phyloP scores from a whole-genome alignment of 2,113 vertebrate species.

The Hymenochirus boettgeri region DNA sequence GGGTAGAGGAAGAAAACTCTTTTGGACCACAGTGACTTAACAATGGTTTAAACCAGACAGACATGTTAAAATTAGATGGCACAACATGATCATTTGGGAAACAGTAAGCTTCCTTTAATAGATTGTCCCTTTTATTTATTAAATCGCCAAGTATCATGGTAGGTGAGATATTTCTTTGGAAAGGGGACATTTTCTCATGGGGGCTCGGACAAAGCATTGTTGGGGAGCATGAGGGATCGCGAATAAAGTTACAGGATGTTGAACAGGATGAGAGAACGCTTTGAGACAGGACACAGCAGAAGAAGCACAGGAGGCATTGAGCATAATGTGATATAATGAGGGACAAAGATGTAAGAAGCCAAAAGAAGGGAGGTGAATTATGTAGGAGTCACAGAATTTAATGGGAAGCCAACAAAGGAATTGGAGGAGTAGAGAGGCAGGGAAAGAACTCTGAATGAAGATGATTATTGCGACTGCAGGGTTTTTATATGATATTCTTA shows the following conservation, averaged over 20 bases:
- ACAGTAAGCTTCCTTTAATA: no score
- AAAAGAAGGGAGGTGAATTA: slow-evolving; percentile 37
- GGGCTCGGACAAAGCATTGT: not conserved
- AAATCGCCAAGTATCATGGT: not conserved
- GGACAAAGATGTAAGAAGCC: slow-evolving; percentile 35
- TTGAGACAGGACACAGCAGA: slow-evolving; percentile 31
- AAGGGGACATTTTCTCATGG: not conserved
- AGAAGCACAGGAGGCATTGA: slow-evolving; percentile 15
- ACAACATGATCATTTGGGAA: no score
- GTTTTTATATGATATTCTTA: not conserved
- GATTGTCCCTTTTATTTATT: no score
- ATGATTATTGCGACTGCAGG: slow-evolving; percentile 16
- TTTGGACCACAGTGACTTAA: no score
- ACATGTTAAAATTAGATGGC: no score
- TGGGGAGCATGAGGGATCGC: slow-evolving; percentile 21
- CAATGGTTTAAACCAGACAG: no score
- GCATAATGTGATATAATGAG: slow-evolving; percentile 28
- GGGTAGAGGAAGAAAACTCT: no score
- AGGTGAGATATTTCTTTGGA: not conserved
- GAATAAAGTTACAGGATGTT: slow-evolving; percentile 27
- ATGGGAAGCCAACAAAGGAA: slow-evolving; percentile 36
- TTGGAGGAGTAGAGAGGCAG: slow-evolving; percentile 25
- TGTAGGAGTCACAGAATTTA: slow-evolving; percentile 35
- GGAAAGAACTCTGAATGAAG: slow-evolving; percentile 19
- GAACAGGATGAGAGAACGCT: not conserved